phyloP scores from a whole-genome alignment of 2,797 vertebrate genomes.

The Platyrinchus mystaceus region DNA sequence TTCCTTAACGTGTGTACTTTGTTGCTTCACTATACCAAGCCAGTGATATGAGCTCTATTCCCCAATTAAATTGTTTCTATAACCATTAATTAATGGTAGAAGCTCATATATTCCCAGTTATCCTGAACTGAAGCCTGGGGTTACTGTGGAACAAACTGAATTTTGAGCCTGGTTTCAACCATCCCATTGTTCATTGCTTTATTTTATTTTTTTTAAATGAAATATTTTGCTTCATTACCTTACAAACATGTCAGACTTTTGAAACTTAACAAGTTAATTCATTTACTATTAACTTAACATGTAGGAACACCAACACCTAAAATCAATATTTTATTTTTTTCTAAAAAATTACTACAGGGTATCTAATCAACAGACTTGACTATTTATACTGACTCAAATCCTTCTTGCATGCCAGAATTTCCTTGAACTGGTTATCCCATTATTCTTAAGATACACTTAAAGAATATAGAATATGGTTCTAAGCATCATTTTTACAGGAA shows the following conservation, averaged over 20 bases:
- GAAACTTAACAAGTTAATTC: not conserved
- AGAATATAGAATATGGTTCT: too few relatives aligned
- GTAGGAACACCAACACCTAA: not conserved
- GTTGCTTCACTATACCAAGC: not conserved
- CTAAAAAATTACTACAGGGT: not conserved
- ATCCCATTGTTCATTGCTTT: not conserved
- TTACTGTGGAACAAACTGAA: not conserved
- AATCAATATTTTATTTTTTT: not conserved
- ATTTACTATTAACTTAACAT: not conserved
- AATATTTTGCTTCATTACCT: not conserved
- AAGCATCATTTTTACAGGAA: too few relatives aligned
- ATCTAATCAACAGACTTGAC: not conserved
- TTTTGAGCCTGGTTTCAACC: not conserved
- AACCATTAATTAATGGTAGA: not conserved
- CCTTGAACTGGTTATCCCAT: too few relatives aligned
- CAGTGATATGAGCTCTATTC: not conserved
- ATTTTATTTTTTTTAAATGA: not conserved
- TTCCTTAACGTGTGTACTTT: not conserved
- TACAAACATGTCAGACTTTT: not conserved
- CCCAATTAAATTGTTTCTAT: not conserved
- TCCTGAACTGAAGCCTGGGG: not conserved
- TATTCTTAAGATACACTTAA: too few relatives aligned
- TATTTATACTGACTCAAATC: not conserved
- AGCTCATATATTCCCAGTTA: not conserved
- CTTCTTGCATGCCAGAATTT: not conserved